Conservation (phyloP, 2,113 vertebrate species). For the Orthochromis indermauri region DNA sequence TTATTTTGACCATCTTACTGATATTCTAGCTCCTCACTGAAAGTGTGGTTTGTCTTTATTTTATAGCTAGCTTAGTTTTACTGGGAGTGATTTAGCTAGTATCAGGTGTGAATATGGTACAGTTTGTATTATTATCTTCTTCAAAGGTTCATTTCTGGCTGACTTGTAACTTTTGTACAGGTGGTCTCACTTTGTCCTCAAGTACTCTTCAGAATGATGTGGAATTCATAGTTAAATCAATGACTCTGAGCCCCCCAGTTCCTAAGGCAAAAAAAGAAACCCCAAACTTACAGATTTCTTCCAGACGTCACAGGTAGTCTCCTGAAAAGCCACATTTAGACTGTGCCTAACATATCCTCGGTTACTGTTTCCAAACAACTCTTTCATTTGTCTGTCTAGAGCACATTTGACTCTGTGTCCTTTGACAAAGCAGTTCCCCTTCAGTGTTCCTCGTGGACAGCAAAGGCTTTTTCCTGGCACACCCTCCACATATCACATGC, state of each 20-base stretch:
- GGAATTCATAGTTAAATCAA: neutral
- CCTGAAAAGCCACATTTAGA: neutral
- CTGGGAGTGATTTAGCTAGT: neutral
- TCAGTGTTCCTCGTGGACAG: neutral
- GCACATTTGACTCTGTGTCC: neutral
- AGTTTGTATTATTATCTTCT: neutral
- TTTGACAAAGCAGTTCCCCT: neutral
- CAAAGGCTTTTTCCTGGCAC: neutral
- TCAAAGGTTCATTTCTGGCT: neutral
- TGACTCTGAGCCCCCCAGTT: neutral
- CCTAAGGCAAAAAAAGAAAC: neutral
- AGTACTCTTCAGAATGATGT: neutral
- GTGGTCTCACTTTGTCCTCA: neutral
- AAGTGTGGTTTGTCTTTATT: neutral
- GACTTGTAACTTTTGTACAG: neutral
- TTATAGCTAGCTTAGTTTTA: neutral
- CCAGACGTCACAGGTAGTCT: neutral
- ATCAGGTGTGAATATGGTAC: neutral
- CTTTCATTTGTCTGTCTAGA: neutral
- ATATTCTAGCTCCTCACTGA: neutral
- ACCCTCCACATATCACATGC: neutral
- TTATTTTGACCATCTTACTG: neutral
- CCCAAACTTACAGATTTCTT: neutral
- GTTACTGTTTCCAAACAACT: neutral
- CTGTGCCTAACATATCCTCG: accelerated